Evolutionary conservation across 2,797 vertebrate species (phyloP).

Genomic region (Tadarida brasiliensis): DNA sequence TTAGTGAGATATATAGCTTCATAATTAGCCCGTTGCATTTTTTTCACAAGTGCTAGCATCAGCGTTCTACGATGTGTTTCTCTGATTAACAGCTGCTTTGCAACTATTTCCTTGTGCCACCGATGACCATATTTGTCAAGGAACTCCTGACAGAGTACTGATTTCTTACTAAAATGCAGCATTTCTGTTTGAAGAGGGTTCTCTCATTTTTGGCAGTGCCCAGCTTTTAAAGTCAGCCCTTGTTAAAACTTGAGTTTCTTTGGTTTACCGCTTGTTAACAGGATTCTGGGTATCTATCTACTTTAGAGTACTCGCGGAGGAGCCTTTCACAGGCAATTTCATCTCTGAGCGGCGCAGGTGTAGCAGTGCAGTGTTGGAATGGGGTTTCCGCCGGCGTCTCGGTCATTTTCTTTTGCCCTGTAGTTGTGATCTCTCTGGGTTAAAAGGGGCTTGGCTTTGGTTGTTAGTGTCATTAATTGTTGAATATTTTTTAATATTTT

Average conservation of each 20-base stretch:
- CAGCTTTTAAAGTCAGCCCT: constrained; percentile 86
- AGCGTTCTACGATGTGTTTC: constrained; percentile 90
- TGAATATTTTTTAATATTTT: constrained; percentile 85
- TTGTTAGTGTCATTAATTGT: constrained; percentile 86
- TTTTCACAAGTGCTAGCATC: constrained; percentile 91
- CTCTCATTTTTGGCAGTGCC: constrained; percentile 73
- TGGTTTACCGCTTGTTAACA: constrained; percentile 86
- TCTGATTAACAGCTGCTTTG: constrained; percentile 93
- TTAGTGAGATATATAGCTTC: constrained; percentile 92
- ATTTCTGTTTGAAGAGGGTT: constrained; percentile 83
- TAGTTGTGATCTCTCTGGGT: constrained; percentile 80
- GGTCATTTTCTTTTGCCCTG: constrained; percentile 84
- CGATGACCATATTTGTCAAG: constrained; percentile 90
- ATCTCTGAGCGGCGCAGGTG: constrained; percentile 80
- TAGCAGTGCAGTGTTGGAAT: constrained; percentile 35
- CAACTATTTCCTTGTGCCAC: constrained; percentile 90
- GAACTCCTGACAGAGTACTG: constrained; percentile 88
- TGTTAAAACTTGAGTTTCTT: constrained; percentile 85
- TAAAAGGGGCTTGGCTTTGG: constrained; percentile 85
- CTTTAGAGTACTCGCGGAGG: constrained; percentile 83
- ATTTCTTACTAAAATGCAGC: constrained; percentile 89
- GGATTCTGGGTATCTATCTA: constrained; percentile 85
- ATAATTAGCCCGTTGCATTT: constrained; percentile 92
- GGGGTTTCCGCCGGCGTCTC: constrained; percentile 76
- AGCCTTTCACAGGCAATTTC: constrained; percentile 86